These are phyloP conservation scores for Drosophila affinis DNA, from an alignment of 2,888 invertebrate species.

Conservation along the genomic window DNA sequence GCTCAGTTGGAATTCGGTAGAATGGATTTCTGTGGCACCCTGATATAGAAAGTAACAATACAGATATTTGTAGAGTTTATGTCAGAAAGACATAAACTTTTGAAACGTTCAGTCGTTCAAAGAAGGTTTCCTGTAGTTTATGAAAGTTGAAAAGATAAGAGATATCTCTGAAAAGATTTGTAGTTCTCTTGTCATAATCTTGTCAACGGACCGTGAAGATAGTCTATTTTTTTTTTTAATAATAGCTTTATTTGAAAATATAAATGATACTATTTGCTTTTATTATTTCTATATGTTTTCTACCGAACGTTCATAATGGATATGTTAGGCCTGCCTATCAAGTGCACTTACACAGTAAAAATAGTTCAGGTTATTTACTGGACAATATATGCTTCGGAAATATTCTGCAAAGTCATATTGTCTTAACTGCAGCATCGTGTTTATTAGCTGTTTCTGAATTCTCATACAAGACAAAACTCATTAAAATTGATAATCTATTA, in stretches of 20 bases:
- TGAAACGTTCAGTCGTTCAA: background rate
- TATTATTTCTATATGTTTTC: constrained; percentile 10
- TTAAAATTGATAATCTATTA: constrained; percentile 10
- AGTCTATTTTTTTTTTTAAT: constrained; percentile 27
- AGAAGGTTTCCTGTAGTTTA: constrained; percentile 13
- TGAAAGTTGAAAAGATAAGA: constrained; percentile 34
- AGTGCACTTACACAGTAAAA: constrained; percentile 21
- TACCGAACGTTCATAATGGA: constrained; percentile 26
- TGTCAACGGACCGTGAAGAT: constrained; percentile 25
- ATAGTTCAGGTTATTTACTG: constrained; percentile 2
- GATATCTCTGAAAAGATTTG: constrained; percentile 20
- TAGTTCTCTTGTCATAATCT: constrained; percentile 18
- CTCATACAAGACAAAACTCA: background rate
- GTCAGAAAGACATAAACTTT: background rate
- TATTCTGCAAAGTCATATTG: constrained; percentile 36
- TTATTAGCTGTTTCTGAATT: constrained; percentile 5
- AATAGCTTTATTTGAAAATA: background rate
- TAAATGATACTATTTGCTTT: constrained; percentile 24
- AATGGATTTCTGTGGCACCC: background rate
- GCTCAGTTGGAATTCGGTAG: background rate
- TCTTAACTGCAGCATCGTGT: constrained; percentile 39
- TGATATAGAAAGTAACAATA: background rate
- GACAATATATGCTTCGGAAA: constrained; percentile 31
- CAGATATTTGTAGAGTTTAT: too few relatives aligned
- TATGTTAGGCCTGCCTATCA: constrained; percentile 32